Evolutionary conservation across 1,140 invertebrate species (phyloP).

Genomic region (Calosoma granatense): DNA sequence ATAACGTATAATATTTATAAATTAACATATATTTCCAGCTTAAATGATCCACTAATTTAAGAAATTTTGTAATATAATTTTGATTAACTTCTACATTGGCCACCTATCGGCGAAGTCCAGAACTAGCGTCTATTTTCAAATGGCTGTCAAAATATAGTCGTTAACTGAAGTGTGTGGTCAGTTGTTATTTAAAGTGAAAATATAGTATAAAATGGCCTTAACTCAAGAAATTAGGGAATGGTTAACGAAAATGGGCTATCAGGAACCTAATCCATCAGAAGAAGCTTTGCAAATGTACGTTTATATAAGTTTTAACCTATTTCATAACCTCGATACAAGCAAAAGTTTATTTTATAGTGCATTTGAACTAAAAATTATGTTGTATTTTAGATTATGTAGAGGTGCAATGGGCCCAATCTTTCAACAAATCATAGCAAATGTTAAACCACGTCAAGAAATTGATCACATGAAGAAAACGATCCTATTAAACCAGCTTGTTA

Average conservation of each 20-base stretch:
- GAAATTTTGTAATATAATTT: too few relatives aligned
- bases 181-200: neutral
- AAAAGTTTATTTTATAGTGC: neutral
- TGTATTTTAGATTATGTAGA: neutral
- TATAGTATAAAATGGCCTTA: neutral
- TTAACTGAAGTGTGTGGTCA: too few relatives aligned
- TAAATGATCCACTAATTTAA: too few relatives aligned
- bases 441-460: neutral
- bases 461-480: neutral
- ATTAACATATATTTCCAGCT: too few relatives aligned
- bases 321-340: too few relatives aligned
- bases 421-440: neutral
- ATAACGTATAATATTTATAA: too few relatives aligned
- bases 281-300: neutral
- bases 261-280: neutral
- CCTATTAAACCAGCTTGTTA: neutral
- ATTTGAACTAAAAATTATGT: neutral
- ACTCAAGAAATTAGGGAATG: neutral
- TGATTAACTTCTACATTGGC: too few relatives aligned
- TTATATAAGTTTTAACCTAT: neutral
- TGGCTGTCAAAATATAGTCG: too few relatives aligned
- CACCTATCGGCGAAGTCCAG: too few relatives aligned
- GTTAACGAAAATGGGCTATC: neutral
- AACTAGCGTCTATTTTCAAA: too few relatives aligned
- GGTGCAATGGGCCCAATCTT: neutral